A percentile compares a stretch with the other conserved stretches of the same genome.
phyloP scores from a whole-genome alignment of 2,888 invertebrate genomes.

The Norana najaformis region DNA sequence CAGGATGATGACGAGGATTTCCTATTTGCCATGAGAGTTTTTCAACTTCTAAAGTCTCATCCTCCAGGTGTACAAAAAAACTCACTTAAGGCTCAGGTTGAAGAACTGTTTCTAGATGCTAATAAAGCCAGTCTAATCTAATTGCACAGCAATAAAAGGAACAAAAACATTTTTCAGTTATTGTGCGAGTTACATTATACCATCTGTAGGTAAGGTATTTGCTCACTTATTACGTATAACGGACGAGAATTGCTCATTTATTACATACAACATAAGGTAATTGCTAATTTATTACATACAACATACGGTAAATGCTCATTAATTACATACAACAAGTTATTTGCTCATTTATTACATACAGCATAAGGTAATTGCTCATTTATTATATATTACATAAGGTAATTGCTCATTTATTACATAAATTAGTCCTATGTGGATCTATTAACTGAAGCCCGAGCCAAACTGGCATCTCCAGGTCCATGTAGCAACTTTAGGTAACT shows the following conservation, averaged over 20 bases:
- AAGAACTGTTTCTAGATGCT: background rate
- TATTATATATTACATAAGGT: too few relatives aligned
- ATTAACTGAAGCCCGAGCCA: too few relatives aligned
- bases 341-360: too few relatives aligned
- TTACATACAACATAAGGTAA: too few relatives aligned
- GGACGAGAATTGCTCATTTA: too few relatives aligned
- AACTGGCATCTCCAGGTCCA: background rate
- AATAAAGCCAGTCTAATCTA: background rate
- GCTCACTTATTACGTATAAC: too few relatives aligned
- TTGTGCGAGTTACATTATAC: background rate
- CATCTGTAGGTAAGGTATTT: background rate
- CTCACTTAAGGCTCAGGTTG: background rate
- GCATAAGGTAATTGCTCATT: too few relatives aligned
- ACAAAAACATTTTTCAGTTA: background rate
- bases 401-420: too few relatives aligned
- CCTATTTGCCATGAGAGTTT: slow-evolving; percentile 10
- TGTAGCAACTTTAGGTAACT: background rate
- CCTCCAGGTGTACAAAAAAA: background rate
- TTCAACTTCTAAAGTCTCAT: background rate
- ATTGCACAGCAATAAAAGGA: background rate
- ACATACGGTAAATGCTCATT: too few relatives aligned
- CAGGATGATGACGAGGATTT: slow-evolving; percentile 17
- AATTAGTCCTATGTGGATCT: too few relatives aligned
- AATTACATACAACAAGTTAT: too few relatives aligned
- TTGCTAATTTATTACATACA: too few relatives aligned